phyloP scores from a whole-genome alignment of 2,888 invertebrate species.

The Eristalis arbustorum region DNA sequence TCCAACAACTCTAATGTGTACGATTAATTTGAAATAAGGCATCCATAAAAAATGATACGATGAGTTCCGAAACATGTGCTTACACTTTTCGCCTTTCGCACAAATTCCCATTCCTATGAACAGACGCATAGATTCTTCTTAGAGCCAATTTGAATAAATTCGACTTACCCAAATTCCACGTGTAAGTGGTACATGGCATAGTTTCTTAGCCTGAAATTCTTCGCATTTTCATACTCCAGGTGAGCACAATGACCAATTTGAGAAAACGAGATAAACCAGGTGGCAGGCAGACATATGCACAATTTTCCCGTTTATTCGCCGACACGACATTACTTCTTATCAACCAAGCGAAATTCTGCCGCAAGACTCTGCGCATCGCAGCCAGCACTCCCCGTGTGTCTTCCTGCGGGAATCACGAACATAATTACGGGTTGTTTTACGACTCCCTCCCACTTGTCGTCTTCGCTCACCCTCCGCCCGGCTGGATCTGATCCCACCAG shows the following conservation, averaged over 20 bases:
- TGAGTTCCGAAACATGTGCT: too few species aligned
- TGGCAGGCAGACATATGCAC: conserved; percentile 13
- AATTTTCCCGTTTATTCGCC: conserved; percentile 16
- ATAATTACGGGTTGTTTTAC: conserved; percentile 26
- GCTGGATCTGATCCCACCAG: neutral
- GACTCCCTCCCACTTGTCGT: neutral
- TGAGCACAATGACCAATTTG: conserved; percentile 4
- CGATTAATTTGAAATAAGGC: too few species aligned
- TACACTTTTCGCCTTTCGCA: too few species aligned
- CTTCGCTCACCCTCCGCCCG: neutral
- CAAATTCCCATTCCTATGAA: too few species aligned
- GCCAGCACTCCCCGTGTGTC: neutral
- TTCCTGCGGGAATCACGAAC: conserved; percentile 23
- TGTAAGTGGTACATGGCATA: conserved; percentile 24
- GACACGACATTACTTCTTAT: conserved; percentile 19
- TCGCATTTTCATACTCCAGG: neutral
- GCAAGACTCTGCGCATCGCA: neutral
- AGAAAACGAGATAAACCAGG: conserved; percentile 31
- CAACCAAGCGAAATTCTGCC: neutral
- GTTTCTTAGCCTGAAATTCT: neutral
- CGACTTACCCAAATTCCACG: neutral
- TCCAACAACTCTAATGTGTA: too few species aligned
- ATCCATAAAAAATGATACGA: too few species aligned
- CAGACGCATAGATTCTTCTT: too few species aligned
- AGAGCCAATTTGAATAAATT: neutral